These are phyloP conservation scores for Chymomyza caudatula DNA, from an alignment of 2,888 invertebrate genomes.

Conservation along the genomic window DNA sequence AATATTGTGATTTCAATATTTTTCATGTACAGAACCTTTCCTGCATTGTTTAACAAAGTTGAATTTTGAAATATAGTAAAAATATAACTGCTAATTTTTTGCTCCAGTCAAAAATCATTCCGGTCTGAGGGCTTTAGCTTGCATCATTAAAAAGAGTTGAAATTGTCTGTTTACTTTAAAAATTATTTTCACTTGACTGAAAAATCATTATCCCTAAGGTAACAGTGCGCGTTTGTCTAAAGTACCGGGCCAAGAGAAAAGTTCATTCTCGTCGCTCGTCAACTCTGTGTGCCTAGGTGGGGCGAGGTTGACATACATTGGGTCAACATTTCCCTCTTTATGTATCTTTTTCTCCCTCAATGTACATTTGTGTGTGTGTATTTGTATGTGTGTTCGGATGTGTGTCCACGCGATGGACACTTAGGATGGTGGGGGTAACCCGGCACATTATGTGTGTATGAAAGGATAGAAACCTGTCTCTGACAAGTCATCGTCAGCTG, in stretches of 20 bases:
- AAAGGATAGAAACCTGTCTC: slow-evolving; percentile 75
- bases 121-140: background rate
- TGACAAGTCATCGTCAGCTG: slow-evolving; percentile 77
- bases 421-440: slow-evolving; percentile 11
- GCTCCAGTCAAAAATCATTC: slow-evolving; percentile 31
- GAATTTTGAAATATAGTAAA: too few relatives aligned
- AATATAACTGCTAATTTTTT: background rate
- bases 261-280: slow-evolving; percentile 40
- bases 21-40: too few relatives aligned
- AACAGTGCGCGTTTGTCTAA: slow-evolving; percentile 36
- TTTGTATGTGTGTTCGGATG: slow-evolving; percentile 13
- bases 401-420: slow-evolving; percentile 54
- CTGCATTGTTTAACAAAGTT: too few relatives aligned
- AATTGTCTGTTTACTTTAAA: slow-evolving; percentile 67
- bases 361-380: background rate
- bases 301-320: background rate
- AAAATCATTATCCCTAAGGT: slow-evolving; percentile 74
- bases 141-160: slow-evolving; percentile 33
- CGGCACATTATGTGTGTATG: slow-evolving; percentile 59
- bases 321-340: background rate
- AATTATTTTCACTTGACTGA: slow-evolving; percentile 74
- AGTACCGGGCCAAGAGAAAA: slow-evolving; percentile 34
- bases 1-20: too few relatives aligned
- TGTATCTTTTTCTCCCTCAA: background rate
- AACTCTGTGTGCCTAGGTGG: background rate